Evolutionary conservation across 2,797 vertebrate species (phyloP).

Genomic region (Chelonia mydas): DNA sequence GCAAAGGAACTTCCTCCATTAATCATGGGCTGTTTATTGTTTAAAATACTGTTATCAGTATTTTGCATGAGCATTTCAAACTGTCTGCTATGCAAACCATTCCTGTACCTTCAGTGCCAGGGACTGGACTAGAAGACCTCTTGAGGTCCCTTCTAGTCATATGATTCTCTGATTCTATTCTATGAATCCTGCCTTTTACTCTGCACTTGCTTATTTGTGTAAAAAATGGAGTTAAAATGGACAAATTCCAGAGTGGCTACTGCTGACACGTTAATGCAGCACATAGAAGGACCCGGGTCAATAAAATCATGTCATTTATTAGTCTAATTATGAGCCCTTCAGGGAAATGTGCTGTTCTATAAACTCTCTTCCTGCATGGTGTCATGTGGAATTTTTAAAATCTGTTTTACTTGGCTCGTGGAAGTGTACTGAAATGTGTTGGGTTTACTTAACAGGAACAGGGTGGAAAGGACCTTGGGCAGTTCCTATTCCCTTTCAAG

Average conservation of each 20-base stretch:
- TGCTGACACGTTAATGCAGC: not conserved
- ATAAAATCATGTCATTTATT: not conserved
- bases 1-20: not conserved
- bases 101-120: not conserved
- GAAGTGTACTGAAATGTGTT: not conserved
- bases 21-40: not conserved
- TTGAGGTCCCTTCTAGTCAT: not conserved
- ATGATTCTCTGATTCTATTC: not conserved
- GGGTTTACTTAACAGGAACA: not conserved
- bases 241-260: not conserved
- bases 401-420: not conserved
- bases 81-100: not conserved
- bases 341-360: not conserved
- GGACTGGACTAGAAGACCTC: not conserved
- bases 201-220: not conserved
- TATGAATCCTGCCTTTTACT: not conserved
- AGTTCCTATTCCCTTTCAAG: not conserved
- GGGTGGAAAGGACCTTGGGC: not conserved
- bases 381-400: not conserved
- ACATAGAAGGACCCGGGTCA: not conserved
- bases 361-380: not conserved
- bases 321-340: not conserved
- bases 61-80: accelerated
- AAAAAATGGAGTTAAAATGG: not conserved
- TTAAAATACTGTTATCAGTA: accelerated